Conservation (phyloP, 1,140 invertebrate genomes). For the Stenopsyche tienmushanensis region DNA sequence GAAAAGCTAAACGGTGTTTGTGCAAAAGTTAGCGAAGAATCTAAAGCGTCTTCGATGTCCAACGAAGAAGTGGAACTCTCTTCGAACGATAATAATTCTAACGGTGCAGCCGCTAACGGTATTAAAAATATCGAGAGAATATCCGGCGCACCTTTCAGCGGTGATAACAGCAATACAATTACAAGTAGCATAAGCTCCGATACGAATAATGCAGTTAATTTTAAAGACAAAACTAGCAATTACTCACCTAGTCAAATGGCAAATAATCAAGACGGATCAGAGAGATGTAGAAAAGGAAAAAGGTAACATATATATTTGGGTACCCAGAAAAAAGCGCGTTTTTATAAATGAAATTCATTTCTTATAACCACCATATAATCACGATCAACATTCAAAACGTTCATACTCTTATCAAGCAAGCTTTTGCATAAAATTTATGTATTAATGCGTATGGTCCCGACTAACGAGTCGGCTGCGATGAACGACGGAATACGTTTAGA, state of each 20-base stretch:
- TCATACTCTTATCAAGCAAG: too few relatives aligned
- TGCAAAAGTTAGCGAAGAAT: constrained; percentile 34
- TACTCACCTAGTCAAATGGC: constrained; percentile 25
- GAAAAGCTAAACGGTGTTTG: constrained; percentile 37
- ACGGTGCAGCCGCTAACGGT: neutral
- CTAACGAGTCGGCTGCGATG: too few relatives aligned
- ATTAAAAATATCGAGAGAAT: neutral
- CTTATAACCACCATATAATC: too few relatives aligned
- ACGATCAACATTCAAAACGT: too few relatives aligned
- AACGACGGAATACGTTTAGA: too few relatives aligned
- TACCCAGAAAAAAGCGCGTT: too few relatives aligned
- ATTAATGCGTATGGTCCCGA: too few relatives aligned
- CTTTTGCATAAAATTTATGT: too few relatives aligned
- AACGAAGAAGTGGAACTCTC: constrained; percentile 34
- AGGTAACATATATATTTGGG: constrained; percentile 25
- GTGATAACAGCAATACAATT: constrained; percentile 33
- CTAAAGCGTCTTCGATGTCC: constrained; percentile 35
- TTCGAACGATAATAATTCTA: constrained; percentile 23
- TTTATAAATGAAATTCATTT: too few relatives aligned
- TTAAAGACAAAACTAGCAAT: constrained; percentile 25
- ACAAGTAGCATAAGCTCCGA: constrained; percentile 39
- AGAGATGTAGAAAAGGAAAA: constrained; percentile 30
- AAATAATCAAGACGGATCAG: constrained; percentile 15
- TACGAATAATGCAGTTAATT: constrained; percentile 30
- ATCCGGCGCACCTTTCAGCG: neutral